Percentiles rank a stretch among this genome's conserved stretches.
Evolutionary conservation across 2,888 invertebrate genomes (phyloP).

Genomic region (Amiota minor): DNA sequence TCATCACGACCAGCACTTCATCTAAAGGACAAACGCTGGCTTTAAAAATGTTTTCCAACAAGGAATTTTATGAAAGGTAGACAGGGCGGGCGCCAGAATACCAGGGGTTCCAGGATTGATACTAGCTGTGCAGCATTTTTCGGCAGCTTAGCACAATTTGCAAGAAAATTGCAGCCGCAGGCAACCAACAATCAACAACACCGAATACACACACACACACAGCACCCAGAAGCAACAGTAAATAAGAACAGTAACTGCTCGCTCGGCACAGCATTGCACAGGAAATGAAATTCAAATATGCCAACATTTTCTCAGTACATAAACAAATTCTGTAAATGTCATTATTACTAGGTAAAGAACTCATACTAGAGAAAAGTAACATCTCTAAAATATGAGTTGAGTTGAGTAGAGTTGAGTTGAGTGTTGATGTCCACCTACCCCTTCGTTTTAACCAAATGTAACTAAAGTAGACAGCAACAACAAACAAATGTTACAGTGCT

Average conservation of each 20-base stretch:
- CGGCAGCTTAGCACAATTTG: conserved; percentile 20
- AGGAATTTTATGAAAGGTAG: not conserved
- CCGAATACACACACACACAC: not conserved
- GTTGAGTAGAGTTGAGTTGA: too few relatives aligned
- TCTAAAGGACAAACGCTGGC: conserved; percentile 25
- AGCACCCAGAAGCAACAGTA: conserved; percentile 22
- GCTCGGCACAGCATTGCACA: conserved; percentile 17
- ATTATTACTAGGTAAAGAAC: too few relatives aligned
- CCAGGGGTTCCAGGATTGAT: not conserved
- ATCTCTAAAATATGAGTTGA: too few relatives aligned
- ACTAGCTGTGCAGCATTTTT: conserved; percentile 32
- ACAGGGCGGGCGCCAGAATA: not conserved
- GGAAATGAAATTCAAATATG: conserved; percentile 49
- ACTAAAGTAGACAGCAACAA: conserved; percentile 27
- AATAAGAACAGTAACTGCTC: conserved; percentile 16
- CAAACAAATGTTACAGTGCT: conserved; percentile 4
- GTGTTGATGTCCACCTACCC: not conserved
- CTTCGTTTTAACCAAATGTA: too few relatives aligned
- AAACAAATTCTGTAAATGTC: not conserved
- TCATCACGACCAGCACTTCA: not conserved
- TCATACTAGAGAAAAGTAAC: too few relatives aligned
- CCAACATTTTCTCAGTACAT: conserved; percentile 29
- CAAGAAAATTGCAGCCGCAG: conserved; percentile 41
- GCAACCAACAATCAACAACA: conserved; percentile 28
- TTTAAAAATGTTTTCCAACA: conserved; percentile 40